Evolutionary conservation across 2,888 invertebrate species (phyloP).

Genomic region (Panopea generosa): DNA sequence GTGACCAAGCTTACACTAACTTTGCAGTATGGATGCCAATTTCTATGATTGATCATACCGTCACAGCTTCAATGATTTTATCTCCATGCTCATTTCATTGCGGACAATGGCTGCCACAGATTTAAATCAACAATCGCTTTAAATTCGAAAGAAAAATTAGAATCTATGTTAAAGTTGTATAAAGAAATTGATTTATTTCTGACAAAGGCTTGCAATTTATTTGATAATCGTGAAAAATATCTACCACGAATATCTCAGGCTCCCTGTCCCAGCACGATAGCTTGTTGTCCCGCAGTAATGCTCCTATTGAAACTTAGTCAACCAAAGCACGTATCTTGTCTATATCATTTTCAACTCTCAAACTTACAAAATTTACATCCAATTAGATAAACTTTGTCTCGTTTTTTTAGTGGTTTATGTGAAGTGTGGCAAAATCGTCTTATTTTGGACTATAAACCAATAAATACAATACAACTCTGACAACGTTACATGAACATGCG

Average conservation of each 20-base stretch:
- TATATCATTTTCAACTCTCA: background rate
- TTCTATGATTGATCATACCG: slow-evolving; percentile 50
- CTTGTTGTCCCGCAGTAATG: background rate
- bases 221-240: slow-evolving; percentile 26
- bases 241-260: background rate
- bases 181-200: slow-evolving; percentile 49
- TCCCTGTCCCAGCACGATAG: background rate
- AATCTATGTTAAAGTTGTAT: slow-evolving; percentile 35
- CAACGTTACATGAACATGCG: too few species aligned
- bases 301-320: background rate
- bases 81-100: slow-evolving; percentile 43
- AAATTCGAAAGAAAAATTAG: slow-evolving; percentile 30
- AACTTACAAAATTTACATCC: background rate
- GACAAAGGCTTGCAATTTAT: slow-evolving; percentile 52
- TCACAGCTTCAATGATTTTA: slow-evolving; percentile 59
- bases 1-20: slow-evolving; percentile 44
- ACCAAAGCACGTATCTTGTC: background rate
- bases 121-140: slow-evolving; percentile 43
- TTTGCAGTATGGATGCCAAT: slow-evolving; percentile 46
- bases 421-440: too few species aligned
- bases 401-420: too few species aligned
- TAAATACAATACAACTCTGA: too few species aligned
- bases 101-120: slow-evolving; percentile 55
- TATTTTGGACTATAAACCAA: too few species aligned
- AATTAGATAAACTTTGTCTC: too few species aligned